Base-by-base conservation (phyloP, 2,888 invertebrate species). In the Yponomeuta plumbellus region DNA sequence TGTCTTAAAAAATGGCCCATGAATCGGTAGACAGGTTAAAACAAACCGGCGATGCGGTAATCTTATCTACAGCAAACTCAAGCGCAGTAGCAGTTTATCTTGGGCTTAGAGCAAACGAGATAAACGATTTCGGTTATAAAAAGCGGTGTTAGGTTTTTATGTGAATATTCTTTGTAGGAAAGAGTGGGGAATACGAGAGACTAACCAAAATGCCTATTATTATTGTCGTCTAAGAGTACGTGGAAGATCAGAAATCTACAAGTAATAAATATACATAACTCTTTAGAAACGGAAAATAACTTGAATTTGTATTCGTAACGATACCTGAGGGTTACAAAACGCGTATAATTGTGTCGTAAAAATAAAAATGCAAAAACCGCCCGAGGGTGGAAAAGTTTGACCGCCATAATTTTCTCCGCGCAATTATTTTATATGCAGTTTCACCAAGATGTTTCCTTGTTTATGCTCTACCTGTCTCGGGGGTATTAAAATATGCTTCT, bases 81-180 rank as follows among this genome's bases (percentile, higher is more conserved):
- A 90, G 79, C 85, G 86, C 87, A 83, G 91, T 90, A 90, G 91
- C 91, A 87, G 90, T 91, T 89, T 91, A 88, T 84, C 85, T 86
- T 88, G 81, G 85, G 87, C 82, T 86, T 84, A 85, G 80, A 81
- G 83, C 85, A 90, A 88, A 90, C 89, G 88, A 86, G 91, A 91
- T 89, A 91, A 90, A 89, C 88, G 81, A 86, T 84, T 90, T 88
- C 82, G 85, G 83, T 87, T 84, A 80, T 80, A 88, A 88, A 44
- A 87, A 39, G 57, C 23, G 58, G 59, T 22, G 39, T 52, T 65
- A 22, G n/a, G 58, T 61, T 61, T 66, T 40, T 59, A 22, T 59
- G 59, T 44, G 40, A 40, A 63, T n/a, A 22, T 58, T 58, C n/a
- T 61, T 11, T 39, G 62, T 62, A 40, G n/a, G 62, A 62, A 87